Evolutionary conservation across 1,140 invertebrate species (phyloP), one percentile per base, ranked within the genome.

Genomic region (Campoletis sonorensis): DNA sequence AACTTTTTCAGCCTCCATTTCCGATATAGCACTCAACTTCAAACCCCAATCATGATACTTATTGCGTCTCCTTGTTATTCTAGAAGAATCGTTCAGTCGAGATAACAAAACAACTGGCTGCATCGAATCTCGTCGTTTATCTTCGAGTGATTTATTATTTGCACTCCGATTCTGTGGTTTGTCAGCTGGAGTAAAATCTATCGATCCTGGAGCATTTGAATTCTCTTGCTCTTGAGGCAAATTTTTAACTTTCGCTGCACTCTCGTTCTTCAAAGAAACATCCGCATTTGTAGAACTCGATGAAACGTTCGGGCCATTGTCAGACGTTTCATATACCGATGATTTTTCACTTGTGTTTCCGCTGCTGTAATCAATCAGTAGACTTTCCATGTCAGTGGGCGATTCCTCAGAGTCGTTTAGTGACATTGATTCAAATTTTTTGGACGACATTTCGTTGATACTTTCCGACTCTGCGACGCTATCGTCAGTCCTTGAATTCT

Each of bases 41-140:
- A 79, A 67, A 51, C 85, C 64, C 84, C 80, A 85, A 61, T 83
- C 86, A 37, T 67, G 33, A 51, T 86, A 85, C 54, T 49, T 81
- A 4, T 85, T 81, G 58, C 83, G 85, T 40, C 77, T 87, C 37
- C 54, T 81, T 8, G 82, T 85, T 33, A 90, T 72, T 84, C 72
- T 84, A 26, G 84, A 1, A 0, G 84, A 18, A 85, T 89, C 83
- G 49, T 83, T 82, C 58, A 90, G 84, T 73, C 80, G 81, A 11
- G 77, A 80, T 15, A 86, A 68, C 13, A 86, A 3, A n/a, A 81
- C 81, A 30, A 40, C 33, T 54, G 71, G 54, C 37, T 79, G 15
- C 30, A 18, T 37, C n/a, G 26, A 83, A n/a, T 61, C 73, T 73
- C 11, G 64, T 7, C 10, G 18, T 26, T 54, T 51, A 16, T 10